Base-by-base conservation (phyloP, 2,888 invertebrate species). In the Cacoxenus indagator region DNA sequence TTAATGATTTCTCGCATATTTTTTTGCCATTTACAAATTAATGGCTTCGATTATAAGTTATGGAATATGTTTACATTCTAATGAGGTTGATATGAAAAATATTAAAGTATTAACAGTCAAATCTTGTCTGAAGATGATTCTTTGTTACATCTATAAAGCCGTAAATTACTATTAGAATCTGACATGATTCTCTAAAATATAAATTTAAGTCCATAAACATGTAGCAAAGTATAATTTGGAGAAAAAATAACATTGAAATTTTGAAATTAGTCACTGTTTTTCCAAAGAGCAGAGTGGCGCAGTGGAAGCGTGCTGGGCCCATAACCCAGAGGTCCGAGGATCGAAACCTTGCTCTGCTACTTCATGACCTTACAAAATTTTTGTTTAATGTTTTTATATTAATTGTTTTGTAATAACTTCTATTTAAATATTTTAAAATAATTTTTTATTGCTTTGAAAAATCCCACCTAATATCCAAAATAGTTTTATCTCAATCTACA, bases 371-470 rank as follows among this genome's bases (percentile, higher is more conserved):
- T 14, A 37, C 5, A 2, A 2, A 4, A 37, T 37, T 37, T 37
- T 4, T 37, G 19, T 55, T 19, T 26, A 22, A 55, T 24, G 19
- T 26, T 37, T 14, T 4, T 24, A 55, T 55, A 2, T 22, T 24
- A 19, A 55, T 48, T 48, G 4, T 24, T 24, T 14, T 55, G 14
- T 22, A 8, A 57, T 37, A 24, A 46, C 62, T 62, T 51, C 62
- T 46, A 66, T 70, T 64, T 45, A 51, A 67, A 67, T 31, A 46
- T 31, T 73, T 69, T 68, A 67, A 22, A 54, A 51, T 43, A 69
- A 65, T 65, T 70, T 2, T 43, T 61, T 65, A n/a, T 55, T 68
- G 43, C 68, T n/a, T n/a, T 59, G 62, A 54, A 37, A 55, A 69
- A 43, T 37, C 61, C n/a, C n/a, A 26, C 26, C 67, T 55, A 37